Base-by-base conservation (phyloP, 1,140 invertebrate genomes). In the Listronotus bonariensis region DNA sequence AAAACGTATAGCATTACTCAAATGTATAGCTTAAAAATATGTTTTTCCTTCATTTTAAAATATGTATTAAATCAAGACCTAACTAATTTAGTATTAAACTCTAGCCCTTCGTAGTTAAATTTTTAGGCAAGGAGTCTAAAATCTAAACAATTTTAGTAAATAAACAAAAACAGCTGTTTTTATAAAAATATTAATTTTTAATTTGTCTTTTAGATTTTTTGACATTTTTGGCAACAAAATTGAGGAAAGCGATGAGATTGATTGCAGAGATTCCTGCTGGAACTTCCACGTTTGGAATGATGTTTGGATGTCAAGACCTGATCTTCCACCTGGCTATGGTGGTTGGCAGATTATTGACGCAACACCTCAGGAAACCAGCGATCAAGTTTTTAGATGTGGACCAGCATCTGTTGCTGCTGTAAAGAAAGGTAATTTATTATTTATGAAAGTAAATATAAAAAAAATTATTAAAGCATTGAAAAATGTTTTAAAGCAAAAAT, bases 211-310 rank as follows among this genome's bases (percentile, higher is more conserved):
- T 68, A 81, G 79, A 54, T 90, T 87, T 74, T 86, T 86, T 68
- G 83, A 85, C 66, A 75, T 82, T 77, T 82, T 84, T 77, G 79
- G 87, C 12, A 85, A 89, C 56, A 83, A 86, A 74, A 83, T 89
- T 12, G 81, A 82, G 12, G 82, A 83, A 49, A 85, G 85, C 10
- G 84, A 84, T 1, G 82, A 85, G 8, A 51, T 65, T 17, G 54
- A 65, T 67, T 85, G 82, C 58, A 82, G 80, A 60, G 85, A 87
- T 72, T 84, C 82, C 7, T 85, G 83, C 69, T 87, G 88, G 91
- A 92, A 92, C 79, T 93, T 91, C 81, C 91, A 93, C 75, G 88
- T 90, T 0, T 93, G 91, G 91, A 92, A 91, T 73, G 91, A 93
- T 63, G 88, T 89, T 48, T 92, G 90, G 91, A 90, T 92, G 86